phyloP scores from a whole-genome alignment of 2,113 vertebrate species.

The Urocitellus parryii region DNA sequence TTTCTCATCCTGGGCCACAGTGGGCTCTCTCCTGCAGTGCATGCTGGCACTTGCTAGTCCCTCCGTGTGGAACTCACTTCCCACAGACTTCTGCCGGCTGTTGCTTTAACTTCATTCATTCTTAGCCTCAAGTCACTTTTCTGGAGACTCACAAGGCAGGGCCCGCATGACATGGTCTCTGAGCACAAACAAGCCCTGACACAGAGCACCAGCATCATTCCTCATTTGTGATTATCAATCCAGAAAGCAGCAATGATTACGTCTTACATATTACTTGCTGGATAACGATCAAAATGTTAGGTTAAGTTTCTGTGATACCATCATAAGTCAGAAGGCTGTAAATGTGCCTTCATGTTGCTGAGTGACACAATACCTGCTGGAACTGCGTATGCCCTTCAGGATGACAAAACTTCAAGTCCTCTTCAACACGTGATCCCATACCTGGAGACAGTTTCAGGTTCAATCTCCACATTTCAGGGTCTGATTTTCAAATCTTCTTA shows the following conservation, averaged over 20 bases:
- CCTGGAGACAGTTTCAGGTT: not conserved
- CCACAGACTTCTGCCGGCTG: not conserved
- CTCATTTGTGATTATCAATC: accelerated
- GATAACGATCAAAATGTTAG: not conserved
- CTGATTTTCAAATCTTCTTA: not conserved
- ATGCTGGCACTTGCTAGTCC: not conserved
- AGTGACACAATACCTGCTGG: not conserved
- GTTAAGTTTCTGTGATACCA: not conserved
- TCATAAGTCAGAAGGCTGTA: not conserved
- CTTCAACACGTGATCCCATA: not conserved
- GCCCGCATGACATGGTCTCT: not conserved
- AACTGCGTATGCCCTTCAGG: not conserved
- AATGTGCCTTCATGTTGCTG: not conserved
- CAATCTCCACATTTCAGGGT: not conserved
- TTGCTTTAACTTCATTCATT: not conserved
- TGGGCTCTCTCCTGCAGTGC: not conserved
- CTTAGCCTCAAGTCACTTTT: not conserved
- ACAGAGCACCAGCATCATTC: not conserved
- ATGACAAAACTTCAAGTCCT: not conserved
- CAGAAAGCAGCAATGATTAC: not conserved
- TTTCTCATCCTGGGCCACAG: not conserved
- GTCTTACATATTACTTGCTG: not conserved
- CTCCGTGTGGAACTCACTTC: not conserved
- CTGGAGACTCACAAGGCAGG: not conserved
- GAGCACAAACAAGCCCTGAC: not conserved